Evolutionary conservation across 2,888 invertebrate genomes (phyloP).

Genomic region (Lysandra bellargus): DNA sequence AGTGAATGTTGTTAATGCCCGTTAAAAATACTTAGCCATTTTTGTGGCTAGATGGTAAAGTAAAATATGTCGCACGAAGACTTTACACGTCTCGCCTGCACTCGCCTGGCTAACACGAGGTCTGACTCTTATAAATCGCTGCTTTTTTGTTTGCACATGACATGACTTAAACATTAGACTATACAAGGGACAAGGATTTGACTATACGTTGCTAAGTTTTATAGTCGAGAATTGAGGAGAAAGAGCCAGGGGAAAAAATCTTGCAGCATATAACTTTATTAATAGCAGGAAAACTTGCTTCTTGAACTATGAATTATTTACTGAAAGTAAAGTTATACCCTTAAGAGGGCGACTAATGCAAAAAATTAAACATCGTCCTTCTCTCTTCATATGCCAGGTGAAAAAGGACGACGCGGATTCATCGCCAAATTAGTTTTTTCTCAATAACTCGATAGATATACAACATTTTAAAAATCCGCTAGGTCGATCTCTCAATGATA

Average conservation of each 20-base stretch:
- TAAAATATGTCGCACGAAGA: not conserved
- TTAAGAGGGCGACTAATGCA: no score
- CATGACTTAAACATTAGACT: conserved; percentile 6
- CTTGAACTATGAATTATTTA: no score
- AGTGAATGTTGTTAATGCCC: not conserved
- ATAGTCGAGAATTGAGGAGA: not conserved
- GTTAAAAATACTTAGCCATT: not conserved
- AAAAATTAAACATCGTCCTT: no score
- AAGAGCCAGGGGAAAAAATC: no score
- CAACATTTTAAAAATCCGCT: no score
- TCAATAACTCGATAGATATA: no score
- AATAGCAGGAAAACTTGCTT: not conserved
- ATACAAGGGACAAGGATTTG: not conserved
- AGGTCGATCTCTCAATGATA: no score
- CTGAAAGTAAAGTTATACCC: no score
- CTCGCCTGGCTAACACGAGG: not conserved
- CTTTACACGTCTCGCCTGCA: not conserved
- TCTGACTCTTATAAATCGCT: not conserved
- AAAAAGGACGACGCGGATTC: no score
- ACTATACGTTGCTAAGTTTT: not conserved
- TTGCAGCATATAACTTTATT: not conserved
- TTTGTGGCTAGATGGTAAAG: not conserved
- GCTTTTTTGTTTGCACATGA: conserved; percentile 14
- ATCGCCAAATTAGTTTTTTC: no score
- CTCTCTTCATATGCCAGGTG: no score